phyloP scores from a whole-genome alignment of 2,888 invertebrate species.

The Isoperla grammatica region DNA sequence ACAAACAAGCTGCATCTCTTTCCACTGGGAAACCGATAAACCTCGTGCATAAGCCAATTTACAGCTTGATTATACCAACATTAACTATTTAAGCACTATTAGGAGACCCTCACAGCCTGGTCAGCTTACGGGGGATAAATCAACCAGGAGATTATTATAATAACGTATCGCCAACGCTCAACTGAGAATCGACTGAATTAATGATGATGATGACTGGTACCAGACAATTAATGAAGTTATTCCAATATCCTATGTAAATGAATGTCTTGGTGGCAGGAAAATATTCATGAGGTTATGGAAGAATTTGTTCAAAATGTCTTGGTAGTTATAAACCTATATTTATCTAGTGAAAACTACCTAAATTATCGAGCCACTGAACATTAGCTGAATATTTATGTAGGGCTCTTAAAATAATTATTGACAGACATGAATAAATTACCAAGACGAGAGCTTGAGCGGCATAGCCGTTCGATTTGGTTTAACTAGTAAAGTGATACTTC shows the following conservation, averaged over 20 bases:
- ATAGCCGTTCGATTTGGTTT: no score
- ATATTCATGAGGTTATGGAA: neutral
- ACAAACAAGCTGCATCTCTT: no score
- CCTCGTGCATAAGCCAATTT: neutral
- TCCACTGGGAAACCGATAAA: no score
- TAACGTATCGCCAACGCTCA: conserved; percentile 10
- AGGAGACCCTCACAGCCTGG: no score
- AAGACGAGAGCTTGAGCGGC: no score
- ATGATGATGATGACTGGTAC: neutral
- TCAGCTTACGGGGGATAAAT: neutral
- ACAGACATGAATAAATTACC: no score
- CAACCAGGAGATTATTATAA: conserved; percentile 5
- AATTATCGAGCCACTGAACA: no score
- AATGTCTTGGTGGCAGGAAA: neutral
- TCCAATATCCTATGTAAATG: conserved; percentile 9
- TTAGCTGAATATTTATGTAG: no score
- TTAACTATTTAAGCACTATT: no score
- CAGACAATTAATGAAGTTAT: conserved; percentile 13
- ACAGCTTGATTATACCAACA: neutral
- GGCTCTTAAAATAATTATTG: no score
- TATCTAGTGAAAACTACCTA: no score
- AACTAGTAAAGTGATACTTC: no score
- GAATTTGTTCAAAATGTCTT: conserved; percentile 5
- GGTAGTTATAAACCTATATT: neutral
- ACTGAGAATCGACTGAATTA: neutral